Percentiles rank a stretch among this genome's conserved stretches.
These are phyloP conservation scores for Cnemophilus loriae DNA, from an alignment of 2,113 vertebrate genomes.

Conservation along the genomic window DNA sequence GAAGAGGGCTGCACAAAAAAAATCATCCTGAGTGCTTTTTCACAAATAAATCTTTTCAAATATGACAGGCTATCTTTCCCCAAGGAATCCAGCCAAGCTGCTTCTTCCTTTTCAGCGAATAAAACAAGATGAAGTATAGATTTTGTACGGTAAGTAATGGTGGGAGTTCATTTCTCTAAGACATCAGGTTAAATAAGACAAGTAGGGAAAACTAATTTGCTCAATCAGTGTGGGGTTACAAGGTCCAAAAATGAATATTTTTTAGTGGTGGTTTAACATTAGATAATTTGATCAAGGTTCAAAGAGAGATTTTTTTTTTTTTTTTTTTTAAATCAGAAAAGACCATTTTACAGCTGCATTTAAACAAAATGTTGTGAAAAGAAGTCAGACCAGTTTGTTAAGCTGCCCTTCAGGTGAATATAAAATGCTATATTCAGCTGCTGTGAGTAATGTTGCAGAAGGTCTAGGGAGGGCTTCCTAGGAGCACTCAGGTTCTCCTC, in stretches of 20 bases:
- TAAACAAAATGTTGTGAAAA: neutral
- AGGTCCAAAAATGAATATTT: neutral
- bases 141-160: neutral
- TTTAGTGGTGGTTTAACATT: neutral
- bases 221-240: neutral
- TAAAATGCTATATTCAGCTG: neutral
- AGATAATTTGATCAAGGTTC: neutral
- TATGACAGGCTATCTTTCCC: constrained; percentile 59
- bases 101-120: constrained; percentile 48
- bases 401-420: neutral
- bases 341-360: neutral
- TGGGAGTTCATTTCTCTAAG: neutral
- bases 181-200: neutral
- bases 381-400: neutral
- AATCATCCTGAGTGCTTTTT: constrained; percentile 54
- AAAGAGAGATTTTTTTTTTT: neutral
- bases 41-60: constrained; percentile 60
- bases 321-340: neutral
- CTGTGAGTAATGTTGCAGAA: neutral
- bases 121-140: constrained; percentile 56
- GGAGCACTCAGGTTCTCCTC: neutral
- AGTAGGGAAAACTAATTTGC: neutral
- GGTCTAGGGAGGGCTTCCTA: neutral
- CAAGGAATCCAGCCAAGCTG: constrained; percentile 51
- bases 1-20: neutral